These are phyloP conservation scores for Megaceryle maxima DNA, from an alignment of 2,113 vertebrate species.

Conservation along the genomic window DNA sequence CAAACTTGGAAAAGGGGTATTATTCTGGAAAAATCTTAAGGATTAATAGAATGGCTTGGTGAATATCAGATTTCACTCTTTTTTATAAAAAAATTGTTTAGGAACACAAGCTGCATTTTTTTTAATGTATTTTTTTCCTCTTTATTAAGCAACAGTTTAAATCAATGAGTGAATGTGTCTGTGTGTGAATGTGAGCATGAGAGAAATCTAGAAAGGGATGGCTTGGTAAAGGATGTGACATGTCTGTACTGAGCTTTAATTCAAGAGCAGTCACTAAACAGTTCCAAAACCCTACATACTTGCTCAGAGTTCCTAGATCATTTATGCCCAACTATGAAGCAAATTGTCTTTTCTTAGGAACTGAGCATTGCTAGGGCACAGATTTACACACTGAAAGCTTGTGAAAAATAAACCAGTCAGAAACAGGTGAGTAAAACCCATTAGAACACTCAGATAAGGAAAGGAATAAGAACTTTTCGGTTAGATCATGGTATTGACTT, in stretches of 20 bases:
- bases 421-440: not conserved
- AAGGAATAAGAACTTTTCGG: not conserved
- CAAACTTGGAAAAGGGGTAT: not conserved
- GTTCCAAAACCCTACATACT: not conserved
- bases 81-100: not conserved
- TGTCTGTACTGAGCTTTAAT: not conserved
- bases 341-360: not conserved
- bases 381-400: not conserved
- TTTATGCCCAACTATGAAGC: not conserved
- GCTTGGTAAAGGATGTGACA: not conserved
- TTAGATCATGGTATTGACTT: not conserved
- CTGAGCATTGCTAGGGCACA: fast-evolving
- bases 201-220: not conserved
- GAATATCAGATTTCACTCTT: not conserved
- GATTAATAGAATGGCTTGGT: not conserved
- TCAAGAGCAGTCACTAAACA: not conserved
- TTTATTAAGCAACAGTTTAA: not conserved
- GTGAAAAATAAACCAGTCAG: not conserved
- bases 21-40: not conserved
- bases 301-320: not conserved
- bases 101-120: not conserved
- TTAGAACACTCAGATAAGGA: not conserved
- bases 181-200: not conserved
- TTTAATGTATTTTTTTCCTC: not conserved
- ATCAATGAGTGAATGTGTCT: not conserved